Percentiles rank a stretch among this genome's conserved stretches.
These are phyloP conservation scores for Papilio gigon DNA, from an alignment of 2,888 invertebrate species.

Conservation along the genomic window DNA sequence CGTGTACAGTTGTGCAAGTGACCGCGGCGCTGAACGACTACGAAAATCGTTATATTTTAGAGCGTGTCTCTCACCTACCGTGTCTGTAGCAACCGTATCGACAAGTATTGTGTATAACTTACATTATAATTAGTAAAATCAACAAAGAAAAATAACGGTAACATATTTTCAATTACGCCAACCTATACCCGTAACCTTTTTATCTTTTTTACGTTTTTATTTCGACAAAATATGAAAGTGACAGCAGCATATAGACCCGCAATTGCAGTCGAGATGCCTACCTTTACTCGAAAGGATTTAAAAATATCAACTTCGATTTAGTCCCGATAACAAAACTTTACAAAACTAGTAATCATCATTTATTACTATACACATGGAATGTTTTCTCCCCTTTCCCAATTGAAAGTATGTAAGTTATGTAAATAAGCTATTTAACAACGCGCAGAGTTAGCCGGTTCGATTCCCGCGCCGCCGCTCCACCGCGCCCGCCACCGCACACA, in stretches of 20 bases:
- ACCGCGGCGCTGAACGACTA: background rate
- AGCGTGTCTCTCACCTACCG: background rate
- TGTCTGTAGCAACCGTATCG: constrained; percentile 9
- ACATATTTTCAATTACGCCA: no score
- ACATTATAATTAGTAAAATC: no score
- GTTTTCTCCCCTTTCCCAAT: constrained; percentile 26
- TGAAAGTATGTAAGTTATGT: constrained; percentile 32
- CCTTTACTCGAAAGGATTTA: no score
- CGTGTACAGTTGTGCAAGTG: background rate
- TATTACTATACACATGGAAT: background rate
- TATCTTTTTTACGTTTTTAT: no score
- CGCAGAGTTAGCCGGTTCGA: constrained; percentile 68
- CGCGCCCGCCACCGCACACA: no score
- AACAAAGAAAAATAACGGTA: no score
- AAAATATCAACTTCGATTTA: background rate
- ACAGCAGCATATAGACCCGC: no score
- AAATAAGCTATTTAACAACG: constrained; percentile 35
- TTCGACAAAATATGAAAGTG: no score
- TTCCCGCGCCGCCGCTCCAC: constrained; percentile 61
- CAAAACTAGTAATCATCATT: background rate
- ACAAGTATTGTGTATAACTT: no score
- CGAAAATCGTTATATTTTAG: constrained; percentile 20
- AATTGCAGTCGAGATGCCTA: no score
- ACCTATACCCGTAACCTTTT: no score
- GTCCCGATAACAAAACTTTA: background rate